Base-by-base conservation (phyloP, 2,888 invertebrate species). In the Anthoptus insignis region DNA sequence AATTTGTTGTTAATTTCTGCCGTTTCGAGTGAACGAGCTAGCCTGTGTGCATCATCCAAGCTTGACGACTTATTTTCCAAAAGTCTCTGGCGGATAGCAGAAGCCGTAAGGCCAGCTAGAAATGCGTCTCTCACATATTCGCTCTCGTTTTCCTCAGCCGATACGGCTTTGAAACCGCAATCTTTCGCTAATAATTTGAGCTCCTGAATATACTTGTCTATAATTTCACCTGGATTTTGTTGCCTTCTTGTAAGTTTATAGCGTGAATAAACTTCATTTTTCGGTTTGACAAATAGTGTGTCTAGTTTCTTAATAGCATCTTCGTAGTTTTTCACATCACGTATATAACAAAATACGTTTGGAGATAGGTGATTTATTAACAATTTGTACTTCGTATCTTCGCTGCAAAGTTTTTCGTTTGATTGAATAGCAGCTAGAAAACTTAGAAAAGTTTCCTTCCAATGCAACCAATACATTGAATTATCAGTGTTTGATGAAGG, bases 41-140 rank as follows among this genome's bases (percentile, higher is more conserved):
- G 24, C 11, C 27, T 24, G n/a, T 24, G 39, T 24, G 56, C 39
- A 5, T 56, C 16, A 14, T 39, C 24, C 27, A 56, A 27, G 2
- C 9, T 56, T 56, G 39, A 11, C 2, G 24, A n/a, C 1, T 9
- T 1, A 9, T 54, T 39, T 9, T 54, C 37, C 24, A 39, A 24
- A 37, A 54, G 54, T 39, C 54, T 37, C 9, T 54, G 54, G 1
- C 54, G 21, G 3, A 54, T 13, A 8, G 16, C 19, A 3, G 16
- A 19, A 24, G 22, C 7, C 14, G 22, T 37, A 14, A 54, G 13
- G 13, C 42, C 52, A 1, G 52, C 8, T 14, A 60, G 16, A 29
- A 60, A 60, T 14, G 60, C 60, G 19, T 42, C 29, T 11, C 52
- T 19, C 39, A 60, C 16, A n/a, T 6, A 24, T 4, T 60, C 27